Conservation (phyloP, 2,888 invertebrate genomes). For the Plebejus argus region DNA sequence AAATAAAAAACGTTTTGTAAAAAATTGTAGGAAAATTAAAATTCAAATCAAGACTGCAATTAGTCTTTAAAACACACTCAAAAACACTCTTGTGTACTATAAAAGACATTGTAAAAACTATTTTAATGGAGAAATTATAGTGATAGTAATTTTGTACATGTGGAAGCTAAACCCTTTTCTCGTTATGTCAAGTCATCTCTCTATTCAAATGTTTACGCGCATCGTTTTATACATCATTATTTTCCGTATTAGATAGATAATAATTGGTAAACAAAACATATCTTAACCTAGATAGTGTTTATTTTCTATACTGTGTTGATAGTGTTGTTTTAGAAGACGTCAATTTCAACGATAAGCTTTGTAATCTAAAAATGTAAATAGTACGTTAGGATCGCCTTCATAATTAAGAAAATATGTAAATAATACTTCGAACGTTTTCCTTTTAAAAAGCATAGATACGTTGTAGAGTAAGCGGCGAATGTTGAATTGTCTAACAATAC, state of each 20-base stretch:
- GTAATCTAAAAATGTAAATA: conserved; percentile 44
- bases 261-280: conserved; percentile 32
- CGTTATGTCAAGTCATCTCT: neutral
- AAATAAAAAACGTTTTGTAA: too few relatives aligned
- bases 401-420: conserved; percentile 53
- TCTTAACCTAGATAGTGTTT: conserved; percentile 29
- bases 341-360: conserved; percentile 31
- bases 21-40: neutral
- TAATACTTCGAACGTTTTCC: conserved; percentile 16
- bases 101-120: neutral
- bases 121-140: neutral
- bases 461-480: conserved; percentile 18
- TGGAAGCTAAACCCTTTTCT: neutral
- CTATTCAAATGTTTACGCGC: neutral
- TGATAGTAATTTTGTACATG: neutral
- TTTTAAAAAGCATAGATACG: conserved; percentile 24
- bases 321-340: conserved; percentile 36
- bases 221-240: conserved; percentile 11
- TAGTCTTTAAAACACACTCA: neutral
- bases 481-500: conserved; percentile 29
- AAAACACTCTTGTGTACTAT: neutral
- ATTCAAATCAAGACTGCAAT: neutral
- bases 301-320: conserved; percentile 35
- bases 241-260: conserved; percentile 29
- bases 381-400: conserved; percentile 71